Evolutionary conservation across 2,797 vertebrate species (phyloP).

Genomic region (Erethizon dorsatum): DNA sequence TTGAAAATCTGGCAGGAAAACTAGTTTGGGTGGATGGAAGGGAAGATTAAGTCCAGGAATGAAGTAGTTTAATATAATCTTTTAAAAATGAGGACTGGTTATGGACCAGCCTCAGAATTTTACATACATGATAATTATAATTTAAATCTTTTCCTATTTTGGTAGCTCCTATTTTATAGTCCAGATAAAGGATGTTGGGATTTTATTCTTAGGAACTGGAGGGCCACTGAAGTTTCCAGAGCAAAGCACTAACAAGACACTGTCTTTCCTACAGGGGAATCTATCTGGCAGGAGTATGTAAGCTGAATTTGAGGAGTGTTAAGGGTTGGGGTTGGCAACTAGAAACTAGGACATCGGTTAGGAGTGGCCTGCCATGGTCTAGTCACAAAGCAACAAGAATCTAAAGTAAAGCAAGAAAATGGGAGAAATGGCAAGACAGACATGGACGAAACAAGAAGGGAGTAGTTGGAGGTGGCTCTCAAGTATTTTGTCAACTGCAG

Average conservation of each 20-base stretch:
- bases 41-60: not conserved
- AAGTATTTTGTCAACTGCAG: not conserved
- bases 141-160: not conserved
- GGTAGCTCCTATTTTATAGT: not conserved
- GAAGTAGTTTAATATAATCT: not conserved
- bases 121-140: not conserved
- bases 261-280: not conserved
- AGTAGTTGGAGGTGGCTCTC: not conserved
- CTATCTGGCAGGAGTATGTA: not conserved
- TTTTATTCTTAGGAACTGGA: slow-evolving; percentile 35
- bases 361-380: not conserved
- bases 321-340: not conserved
- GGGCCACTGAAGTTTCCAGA: not conserved
- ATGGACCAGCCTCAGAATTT: not conserved
- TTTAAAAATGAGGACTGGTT: not conserved
- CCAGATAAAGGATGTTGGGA: not conserved
- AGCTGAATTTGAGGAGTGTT: not conserved
- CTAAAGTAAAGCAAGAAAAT: not conserved
- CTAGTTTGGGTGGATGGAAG: not conserved
- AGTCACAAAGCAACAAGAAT: not conserved
- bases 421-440: not conserved
- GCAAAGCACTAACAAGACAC: not conserved
- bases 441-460: not conserved
- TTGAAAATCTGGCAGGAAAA: not conserved
- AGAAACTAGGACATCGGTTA: not conserved